These are phyloP conservation scores for Poecilobothrus nobilitatus DNA, from an alignment of 2,888 invertebrate genomes.

Conservation along the genomic window DNA sequence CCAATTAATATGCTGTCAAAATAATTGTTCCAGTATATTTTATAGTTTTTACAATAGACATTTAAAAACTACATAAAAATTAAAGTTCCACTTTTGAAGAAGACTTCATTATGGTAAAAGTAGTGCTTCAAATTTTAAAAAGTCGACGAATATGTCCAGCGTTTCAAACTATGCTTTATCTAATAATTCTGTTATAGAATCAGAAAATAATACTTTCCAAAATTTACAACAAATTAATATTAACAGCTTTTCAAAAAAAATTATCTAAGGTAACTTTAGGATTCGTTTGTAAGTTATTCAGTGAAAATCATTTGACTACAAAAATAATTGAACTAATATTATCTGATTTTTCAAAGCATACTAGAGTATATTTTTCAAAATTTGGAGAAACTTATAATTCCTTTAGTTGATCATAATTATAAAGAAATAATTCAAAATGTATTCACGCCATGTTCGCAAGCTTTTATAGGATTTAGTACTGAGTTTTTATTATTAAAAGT, in stretches of 20 bases:
- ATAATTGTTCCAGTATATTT: conserved; percentile 2
- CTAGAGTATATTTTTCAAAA: background rate
- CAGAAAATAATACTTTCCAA: background rate
- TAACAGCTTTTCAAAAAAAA: background rate
- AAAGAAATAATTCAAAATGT: background rate
- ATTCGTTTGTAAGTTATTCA: conserved; percentile 6
- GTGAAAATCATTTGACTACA: background rate
- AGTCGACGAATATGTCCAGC: too few species aligned
- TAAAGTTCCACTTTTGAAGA: background rate
- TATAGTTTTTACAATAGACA: background rate
- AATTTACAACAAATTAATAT: background rate
- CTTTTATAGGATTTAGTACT: background rate
- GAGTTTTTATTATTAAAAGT: background rate
- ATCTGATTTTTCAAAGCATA: background rate
- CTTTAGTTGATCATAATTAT: background rate
- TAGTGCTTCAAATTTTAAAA: too few species aligned
- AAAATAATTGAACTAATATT: background rate
- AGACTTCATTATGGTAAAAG: too few species aligned
- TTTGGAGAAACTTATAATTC: background rate
- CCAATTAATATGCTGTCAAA: conserved; percentile 2
- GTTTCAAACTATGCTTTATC: too few species aligned
- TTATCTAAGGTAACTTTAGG: background rate
- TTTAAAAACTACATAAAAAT: background rate
- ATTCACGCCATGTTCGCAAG: background rate
- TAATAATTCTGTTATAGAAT: background rate